These are phyloP conservation scores for Neomorphus geoffroyi DNA, from an alignment of 2,797 vertebrate genomes.

Conservation along the genomic window DNA sequence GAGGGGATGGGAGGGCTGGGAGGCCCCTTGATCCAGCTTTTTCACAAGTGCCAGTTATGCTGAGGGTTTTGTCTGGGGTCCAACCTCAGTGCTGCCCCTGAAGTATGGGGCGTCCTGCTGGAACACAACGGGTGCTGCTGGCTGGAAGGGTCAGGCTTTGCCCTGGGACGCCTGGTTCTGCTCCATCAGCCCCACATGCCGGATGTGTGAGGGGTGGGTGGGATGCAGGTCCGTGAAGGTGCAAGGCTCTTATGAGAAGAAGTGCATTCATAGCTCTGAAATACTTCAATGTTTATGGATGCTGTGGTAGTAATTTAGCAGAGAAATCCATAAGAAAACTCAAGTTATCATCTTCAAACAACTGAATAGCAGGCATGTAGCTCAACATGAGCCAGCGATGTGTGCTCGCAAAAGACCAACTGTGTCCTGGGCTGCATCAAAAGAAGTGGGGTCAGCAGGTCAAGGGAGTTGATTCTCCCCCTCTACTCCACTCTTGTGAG, in stretches of 20 bases:
- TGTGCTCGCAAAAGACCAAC: no score
- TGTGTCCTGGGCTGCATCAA: no score
- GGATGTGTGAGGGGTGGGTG: neutral
- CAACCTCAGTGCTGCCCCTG: neutral
- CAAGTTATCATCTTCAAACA: neutral
- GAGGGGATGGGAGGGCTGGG: neutral
- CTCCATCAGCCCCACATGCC: neutral
- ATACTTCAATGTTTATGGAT: neutral
- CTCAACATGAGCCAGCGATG: no score
- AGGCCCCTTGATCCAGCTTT: neutral
- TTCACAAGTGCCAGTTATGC: rapidly evolving
- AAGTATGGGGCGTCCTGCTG: neutral
- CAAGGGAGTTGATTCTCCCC: no score
- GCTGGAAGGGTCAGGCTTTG: neutral
- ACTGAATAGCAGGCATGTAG: neutral
- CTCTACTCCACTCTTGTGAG: no score
- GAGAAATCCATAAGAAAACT: neutral
- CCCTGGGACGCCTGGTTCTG: neutral
- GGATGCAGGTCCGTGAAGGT: neutral
- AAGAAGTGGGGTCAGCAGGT: no score
- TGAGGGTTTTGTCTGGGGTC: neutral
- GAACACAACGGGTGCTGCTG: neutral
- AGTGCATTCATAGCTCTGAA: neutral
- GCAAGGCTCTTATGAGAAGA: neutral
- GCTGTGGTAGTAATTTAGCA: neutral